phyloP scores from a whole-genome alignment of 2,888 invertebrate species.

The Muschampia plurimacula region DNA sequence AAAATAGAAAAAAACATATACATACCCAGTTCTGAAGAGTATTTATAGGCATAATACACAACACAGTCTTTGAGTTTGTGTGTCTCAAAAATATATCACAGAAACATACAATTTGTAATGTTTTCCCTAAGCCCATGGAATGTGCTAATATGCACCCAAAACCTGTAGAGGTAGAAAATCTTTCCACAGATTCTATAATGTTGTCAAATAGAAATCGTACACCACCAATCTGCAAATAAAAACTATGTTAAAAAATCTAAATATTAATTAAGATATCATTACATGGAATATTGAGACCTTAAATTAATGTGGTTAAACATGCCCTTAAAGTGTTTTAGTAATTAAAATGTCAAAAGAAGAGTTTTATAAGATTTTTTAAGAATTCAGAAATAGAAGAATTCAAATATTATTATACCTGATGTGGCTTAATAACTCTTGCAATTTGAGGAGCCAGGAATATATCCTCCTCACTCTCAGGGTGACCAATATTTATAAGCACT shows the following conservation, averaged over 20 bases:
- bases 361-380: too few relatives aligned
- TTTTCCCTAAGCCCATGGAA: conserved; percentile 99
- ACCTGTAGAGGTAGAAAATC: conserved; percentile 94
- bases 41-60: conserved; percentile 99
- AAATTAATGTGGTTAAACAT: too few relatives aligned
- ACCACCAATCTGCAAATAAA: conserved; percentile 94
- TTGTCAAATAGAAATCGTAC: conserved; percentile 98
- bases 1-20: conserved; percentile 80
- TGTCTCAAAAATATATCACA: conserved; percentile 97
- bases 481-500: conserved; percentile 97
- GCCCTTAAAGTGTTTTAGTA: too few relatives aligned
- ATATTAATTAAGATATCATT: too few relatives aligned
- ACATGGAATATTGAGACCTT: too few relatives aligned
- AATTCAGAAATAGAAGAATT: too few relatives aligned
- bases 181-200: conserved; percentile 96
- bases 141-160: conserved; percentile 99
- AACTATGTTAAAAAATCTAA: too few relatives aligned
- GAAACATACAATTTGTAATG: conserved; percentile 97
- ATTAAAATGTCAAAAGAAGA: too few relatives aligned
- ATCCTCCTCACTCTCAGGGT: conserved; percentile 95
- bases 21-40: conserved; percentile 98
- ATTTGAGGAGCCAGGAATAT: conserved; percentile 97
- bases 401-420: conserved; percentile 88
- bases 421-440: conserved; percentile 96
- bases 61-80: conserved; percentile 94